These are phyloP conservation scores for Labrus mixtus DNA, from an alignment of 2,113 vertebrate species.

Conservation along the genomic window DNA sequence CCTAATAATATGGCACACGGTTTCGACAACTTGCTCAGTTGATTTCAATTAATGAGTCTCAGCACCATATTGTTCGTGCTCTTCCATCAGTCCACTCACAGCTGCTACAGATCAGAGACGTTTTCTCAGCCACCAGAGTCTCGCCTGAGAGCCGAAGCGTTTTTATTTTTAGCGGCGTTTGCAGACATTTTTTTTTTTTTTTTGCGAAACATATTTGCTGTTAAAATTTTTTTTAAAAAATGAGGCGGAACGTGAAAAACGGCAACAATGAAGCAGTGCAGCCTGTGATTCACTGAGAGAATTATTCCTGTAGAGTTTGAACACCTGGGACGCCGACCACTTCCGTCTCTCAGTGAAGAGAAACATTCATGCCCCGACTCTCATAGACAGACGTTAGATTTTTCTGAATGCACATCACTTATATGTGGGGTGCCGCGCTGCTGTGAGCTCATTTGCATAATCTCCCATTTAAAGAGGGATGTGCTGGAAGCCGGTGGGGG, in stretches of 20 bases:
- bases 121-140: constrained; percentile 34
- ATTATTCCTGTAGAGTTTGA: constrained; percentile 15
- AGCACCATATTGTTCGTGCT: constrained; percentile 17
- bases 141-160: not conserved
- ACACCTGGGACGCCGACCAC: constrained; percentile 66
- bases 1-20: not conserved
- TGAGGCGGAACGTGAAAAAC: not conserved
- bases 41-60: not conserved
- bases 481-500: constrained; percentile 72
- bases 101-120: constrained; percentile 48
- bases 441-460: constrained; percentile 79
- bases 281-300: not conserved
- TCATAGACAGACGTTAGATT: constrained; percentile 67
- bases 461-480: constrained; percentile 82
- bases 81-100: constrained; percentile 33
- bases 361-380: constrained; percentile 64
- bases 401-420: constrained; percentile 72
- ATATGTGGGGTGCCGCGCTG: constrained; percentile 65
- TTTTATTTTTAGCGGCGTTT: constrained; percentile 28
- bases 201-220: constrained; percentile 24
- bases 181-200: no score
- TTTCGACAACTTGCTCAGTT: constrained; percentile 9
- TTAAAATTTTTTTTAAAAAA: not conserved
- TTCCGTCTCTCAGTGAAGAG: constrained; percentile 50
- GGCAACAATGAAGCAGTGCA: constrained; percentile 1